Evolutionary conservation across 2,888 invertebrate species (phyloP), one percentile per base, ranked within the genome.

Genomic region (Kuschelorhynchus macadamiae): DNA sequence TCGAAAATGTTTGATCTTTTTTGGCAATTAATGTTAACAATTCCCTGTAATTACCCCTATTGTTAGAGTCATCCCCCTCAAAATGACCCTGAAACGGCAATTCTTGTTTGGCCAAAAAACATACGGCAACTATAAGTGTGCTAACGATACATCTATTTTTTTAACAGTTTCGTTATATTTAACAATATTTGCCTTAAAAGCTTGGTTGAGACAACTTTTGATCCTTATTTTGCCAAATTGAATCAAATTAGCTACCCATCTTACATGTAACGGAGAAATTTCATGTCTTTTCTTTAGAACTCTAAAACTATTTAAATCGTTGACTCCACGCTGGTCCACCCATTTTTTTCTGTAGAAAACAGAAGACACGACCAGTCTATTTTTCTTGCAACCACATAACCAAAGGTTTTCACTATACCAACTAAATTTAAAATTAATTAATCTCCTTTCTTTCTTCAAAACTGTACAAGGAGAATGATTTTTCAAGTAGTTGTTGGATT

Each of bases 271-370:
- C 17, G 59, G 47, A 46, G 33, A 60, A 50, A 60, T 50, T 50
- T 59, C 59, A 59, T 59, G 59, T 49, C 47, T 33, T n/a, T 39
- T 12, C 39, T 53, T 53, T 53, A 53, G 20, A 53, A 53, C 55
- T 39, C 55, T 46, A 47, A 59, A 59, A 32, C 47, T 59, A 47
- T 42, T 32, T 14, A 59, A 47, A 59, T 59, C 46, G 49, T 25
- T 59, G n/a, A n/a, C n/a, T n/a, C n/a, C n/a, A n/a, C n/a, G 47
- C 47, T 46, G 50, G 49, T 60, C 46, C 60, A 60, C 49, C 16
- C 50, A 41, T 50, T 60, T 60, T 60, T 60, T 50, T 60, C 60
- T 50, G 39, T 36, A 60, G 47, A 60, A 60, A 60, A 60, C 60
- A 60, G 49, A 60, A 60, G 49, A 60, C 50, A 60, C 41, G 60